phyloP scores from a whole-genome alignment of 92 coral and sea anemone genomes.

The Hydrozoanthus gracilis region DNA sequence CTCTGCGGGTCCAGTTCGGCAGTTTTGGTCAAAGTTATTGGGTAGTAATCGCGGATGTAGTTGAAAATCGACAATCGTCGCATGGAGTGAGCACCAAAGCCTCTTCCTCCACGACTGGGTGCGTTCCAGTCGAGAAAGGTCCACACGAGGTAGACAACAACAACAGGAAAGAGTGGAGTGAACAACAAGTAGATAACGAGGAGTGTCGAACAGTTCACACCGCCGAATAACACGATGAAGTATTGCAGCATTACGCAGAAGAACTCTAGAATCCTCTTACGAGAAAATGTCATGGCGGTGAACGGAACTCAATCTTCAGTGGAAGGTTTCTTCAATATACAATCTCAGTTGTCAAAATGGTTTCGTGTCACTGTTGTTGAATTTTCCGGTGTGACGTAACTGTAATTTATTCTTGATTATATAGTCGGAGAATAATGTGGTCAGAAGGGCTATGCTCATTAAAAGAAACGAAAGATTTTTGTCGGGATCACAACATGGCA shows the following conservation, averaged over 20 bases:
- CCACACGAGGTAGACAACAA: slow-evolving; percentile 77
- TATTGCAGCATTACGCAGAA: slow-evolving; percentile 17
- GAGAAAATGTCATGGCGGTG: not conserved
- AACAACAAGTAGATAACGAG: slow-evolving; percentile 57
- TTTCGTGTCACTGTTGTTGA: not conserved
- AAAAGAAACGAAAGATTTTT: no score
- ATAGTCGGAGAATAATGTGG: no score
- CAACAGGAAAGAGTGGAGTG: slow-evolving; percentile 77
- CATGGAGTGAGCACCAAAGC: slow-evolving; percentile 51
- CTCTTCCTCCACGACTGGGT: slow-evolving; percentile 80
- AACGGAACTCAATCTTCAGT: not conserved
- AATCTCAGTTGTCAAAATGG: not conserved
- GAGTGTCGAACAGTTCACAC: slow-evolving; percentile 21
- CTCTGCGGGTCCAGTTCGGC: slow-evolving; percentile 82
- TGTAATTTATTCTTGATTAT: no score
- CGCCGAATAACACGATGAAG: slow-evolving; percentile 9
- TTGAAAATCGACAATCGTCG: slow-evolving; percentile 69
- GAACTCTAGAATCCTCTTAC: slow-evolving; percentile 31
- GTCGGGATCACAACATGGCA: no score
- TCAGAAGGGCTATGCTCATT: no score
- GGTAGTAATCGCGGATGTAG: slow-evolving; percentile 84
- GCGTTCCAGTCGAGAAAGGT: slow-evolving; percentile 78
- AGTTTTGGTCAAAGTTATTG: slow-evolving; percentile 87
- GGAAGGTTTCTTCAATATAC: not conserved
- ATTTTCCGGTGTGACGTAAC: not conserved